Conservation (phyloP, 2,888 invertebrate genomes). For the Eucriotettix oculatus region DNA sequence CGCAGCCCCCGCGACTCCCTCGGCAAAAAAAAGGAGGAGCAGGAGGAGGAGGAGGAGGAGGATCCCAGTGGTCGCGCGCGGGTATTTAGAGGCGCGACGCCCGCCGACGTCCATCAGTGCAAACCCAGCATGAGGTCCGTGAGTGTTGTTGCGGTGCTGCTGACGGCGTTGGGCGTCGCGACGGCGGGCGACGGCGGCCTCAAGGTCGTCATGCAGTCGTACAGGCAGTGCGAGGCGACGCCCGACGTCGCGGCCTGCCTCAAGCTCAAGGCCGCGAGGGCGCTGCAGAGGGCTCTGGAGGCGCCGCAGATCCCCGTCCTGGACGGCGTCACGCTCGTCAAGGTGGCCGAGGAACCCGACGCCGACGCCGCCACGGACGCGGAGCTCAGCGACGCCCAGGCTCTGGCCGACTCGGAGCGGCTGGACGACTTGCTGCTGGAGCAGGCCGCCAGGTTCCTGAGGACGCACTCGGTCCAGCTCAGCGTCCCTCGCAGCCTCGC, state of each 20-base stretch:
- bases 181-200: background rate
- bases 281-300: conserved; percentile 2
- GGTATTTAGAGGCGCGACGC: too few species aligned
- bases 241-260: conserved; percentile 1
- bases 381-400: too few species aligned
- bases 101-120: too few species aligned
- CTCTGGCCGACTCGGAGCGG: background rate
- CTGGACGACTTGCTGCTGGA: conserved; percentile 40
- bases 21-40: too few species aligned
- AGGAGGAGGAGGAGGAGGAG: too few species aligned
- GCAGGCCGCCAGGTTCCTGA: conserved; percentile 54
- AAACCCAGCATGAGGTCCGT: too few species aligned
- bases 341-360: background rate
- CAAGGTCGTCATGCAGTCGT: background rate
- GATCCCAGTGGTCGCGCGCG: too few species aligned
- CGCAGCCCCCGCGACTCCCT: too few species aligned
- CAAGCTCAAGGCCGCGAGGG: conserved; percentile 1
- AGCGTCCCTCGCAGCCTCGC: conserved; percentile 36
- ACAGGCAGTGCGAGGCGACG: conserved; percentile 1
- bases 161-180: too few species aligned
- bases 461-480: conserved; percentile 62
- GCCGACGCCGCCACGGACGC: background rate
- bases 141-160: too few species aligned
- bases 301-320: conserved; percentile 1
- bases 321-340: conserved; percentile 2